Percentiles rank a stretch among this genome's conserved stretches.
phyloP scores from a whole-genome alignment of 2,797 vertebrate genomes.

The Lithobates sylvaticus region DNA sequence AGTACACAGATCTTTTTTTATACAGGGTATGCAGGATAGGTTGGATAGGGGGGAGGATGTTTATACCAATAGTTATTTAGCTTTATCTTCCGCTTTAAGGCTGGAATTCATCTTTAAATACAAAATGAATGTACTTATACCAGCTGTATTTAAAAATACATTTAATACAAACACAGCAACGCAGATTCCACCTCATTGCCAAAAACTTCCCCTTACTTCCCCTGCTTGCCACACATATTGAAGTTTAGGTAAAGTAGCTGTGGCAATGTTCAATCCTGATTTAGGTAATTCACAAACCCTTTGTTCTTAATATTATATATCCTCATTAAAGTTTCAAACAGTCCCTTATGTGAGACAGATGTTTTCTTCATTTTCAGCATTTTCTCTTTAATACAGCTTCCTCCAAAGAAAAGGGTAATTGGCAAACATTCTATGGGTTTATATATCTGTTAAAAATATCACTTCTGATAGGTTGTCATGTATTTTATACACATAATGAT shows the following conservation, averaged over 20 bases:
- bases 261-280: constrained; percentile 33
- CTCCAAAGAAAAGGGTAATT: constrained; percentile 35
- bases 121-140: no score
- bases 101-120: no score
- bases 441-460: constrained; percentile 61
- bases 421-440: constrained; percentile 50
- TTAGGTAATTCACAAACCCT: constrained; percentile 49
- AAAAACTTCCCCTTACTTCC: neutral
- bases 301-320: constrained; percentile 46
- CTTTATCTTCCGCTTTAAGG: no score
- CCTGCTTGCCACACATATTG: constrained; percentile 48
- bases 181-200: neutral
- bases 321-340: constrained; percentile 47
- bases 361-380: constrained; percentile 53
- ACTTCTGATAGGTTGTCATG: constrained; percentile 62
- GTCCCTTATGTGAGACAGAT: constrained; percentile 49
- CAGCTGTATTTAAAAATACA: no score
- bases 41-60: no score
- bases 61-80: no score
- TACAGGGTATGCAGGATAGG: no score
- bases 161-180: neutral
- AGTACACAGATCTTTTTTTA: no score
- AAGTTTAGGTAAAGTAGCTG: constrained; percentile 22
- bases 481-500: constrained; percentile 73
- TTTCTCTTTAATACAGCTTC: constrained; percentile 16